phyloP scores from a whole-genome alignment of 2,797 vertebrate genomes.

The Sarcoramphus papa region DNA sequence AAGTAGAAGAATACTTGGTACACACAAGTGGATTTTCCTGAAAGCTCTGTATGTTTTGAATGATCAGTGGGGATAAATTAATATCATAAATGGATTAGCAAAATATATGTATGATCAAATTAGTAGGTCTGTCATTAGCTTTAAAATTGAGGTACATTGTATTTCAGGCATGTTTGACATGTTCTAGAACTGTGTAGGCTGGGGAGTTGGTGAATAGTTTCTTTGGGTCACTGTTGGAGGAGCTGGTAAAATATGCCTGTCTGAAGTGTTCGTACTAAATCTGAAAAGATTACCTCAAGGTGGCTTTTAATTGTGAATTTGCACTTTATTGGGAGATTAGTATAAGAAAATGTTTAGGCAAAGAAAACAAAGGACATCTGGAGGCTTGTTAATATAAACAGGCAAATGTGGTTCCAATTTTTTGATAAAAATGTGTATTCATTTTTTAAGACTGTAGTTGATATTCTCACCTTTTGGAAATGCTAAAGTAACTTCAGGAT shows the following conservation, averaged over 20 bases:
- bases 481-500: not conserved
- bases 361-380: not conserved
- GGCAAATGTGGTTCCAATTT: not conserved
- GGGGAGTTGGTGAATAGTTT: not conserved
- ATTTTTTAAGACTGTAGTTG: not conserved
- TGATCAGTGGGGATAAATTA: not conserved
- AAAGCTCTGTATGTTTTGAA: not conserved
- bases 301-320: not conserved
- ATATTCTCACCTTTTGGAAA: not conserved
- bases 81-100: not conserved
- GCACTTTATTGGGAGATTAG: fast-evolving
- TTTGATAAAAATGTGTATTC: not conserved
- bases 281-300: not conserved
- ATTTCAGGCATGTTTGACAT: not conserved
- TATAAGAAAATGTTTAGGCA: not conserved
- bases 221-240: not conserved
- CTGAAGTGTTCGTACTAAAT: not conserved
- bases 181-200: not conserved
- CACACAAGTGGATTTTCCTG: constrained; percentile 10
- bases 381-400: not conserved
- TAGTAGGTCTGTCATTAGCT: not conserved
- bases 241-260: not conserved
- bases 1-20: not conserved
- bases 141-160: not conserved
- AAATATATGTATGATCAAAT: not conserved